Base-by-base conservation (phyloP, 2,888 invertebrate genomes). In the Harpalus rubripes region DNA sequence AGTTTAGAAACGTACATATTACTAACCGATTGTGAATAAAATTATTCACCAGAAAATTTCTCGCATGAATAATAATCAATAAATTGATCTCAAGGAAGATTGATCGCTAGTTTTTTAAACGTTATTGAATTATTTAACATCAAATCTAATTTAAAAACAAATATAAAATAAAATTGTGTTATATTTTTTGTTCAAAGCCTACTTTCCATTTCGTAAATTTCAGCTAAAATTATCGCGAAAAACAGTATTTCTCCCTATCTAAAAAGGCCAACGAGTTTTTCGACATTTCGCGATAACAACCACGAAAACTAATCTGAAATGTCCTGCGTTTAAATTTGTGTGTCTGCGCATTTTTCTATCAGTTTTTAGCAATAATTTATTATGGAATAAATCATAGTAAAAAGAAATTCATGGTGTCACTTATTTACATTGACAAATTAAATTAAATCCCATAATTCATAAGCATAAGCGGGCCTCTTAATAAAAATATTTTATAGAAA, bases 401-500 rank as follows among this genome's bases (percentile, higher is more conserved):
- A 52, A 52, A 61, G 18, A 61, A 61, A 61, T 61, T 61, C 18
- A 18, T 61, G 59, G 26, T 63, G 63, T 63, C 63, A 63, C 63
- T 63, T 63, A 15, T 18, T 61, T 61, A 52, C 63, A 22, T 26
- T 63, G 68, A 68, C 68, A 68, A 68, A 68, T 74, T 74, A 74
- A 74, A 74, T 74, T 74, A 74, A 32, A 44, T 52, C 44, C 10
- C 41, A 74, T 74, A 44, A 74, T 74, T 74, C 44, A 74, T 74
- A 7, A 8, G 10, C n/a, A 68, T 68, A 68, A 68, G 68, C 68
- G 39, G 26, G n/a, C 39, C 68, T 68, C 32, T 68, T 68, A 68
- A 68, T 68, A 68, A 68, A 68, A 68, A 68, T 68, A 68, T 68
- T 74, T 78, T 78, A 78, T 78, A 58, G 56, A 78, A 78, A 78